A percentile compares a stretch with the other conserved stretches of the same genome.
Conservation (phyloP, 1,140 invertebrate species). For the Drosophila sulfurigaster region DNA sequence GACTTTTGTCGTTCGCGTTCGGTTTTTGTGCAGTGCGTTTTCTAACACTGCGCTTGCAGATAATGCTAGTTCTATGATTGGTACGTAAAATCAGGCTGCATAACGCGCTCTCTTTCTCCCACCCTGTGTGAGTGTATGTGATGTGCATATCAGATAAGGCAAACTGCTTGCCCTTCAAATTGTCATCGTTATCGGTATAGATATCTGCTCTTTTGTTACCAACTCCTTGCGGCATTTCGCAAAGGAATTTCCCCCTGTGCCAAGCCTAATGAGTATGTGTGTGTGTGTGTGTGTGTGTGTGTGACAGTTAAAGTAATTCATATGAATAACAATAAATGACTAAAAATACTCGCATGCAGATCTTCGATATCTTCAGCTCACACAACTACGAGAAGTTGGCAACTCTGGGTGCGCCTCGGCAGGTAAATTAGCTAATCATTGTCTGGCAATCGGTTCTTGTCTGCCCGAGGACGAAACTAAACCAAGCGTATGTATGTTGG, state of each 20-base stretch:
- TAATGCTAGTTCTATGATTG: slow-evolving; percentile 49
- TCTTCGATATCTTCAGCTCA: slow-evolving; percentile 24
- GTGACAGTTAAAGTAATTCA: slow-evolving; percentile 35
- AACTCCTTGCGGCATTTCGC: slow-evolving; percentile 24
- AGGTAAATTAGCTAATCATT: slow-evolving; percentile 43
- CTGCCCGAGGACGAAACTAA: slow-evolving; percentile 5
- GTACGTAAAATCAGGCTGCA: slow-evolving; percentile 40
- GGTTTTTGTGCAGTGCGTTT: slow-evolving; percentile 11
- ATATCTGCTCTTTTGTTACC: slow-evolving; percentile 70
- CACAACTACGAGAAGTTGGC: neutral
- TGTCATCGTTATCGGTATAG: slow-evolving; percentile 59
- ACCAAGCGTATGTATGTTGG: neutral
- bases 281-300: slow-evolving; percentile 33
- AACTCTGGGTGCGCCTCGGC: slow-evolving; percentile 32
- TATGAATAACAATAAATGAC: slow-evolving; percentile 47
- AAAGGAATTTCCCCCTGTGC: slow-evolving; percentile 22
- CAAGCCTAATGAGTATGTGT: slow-evolving; percentile 29
- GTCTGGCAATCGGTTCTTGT: slow-evolving; percentile 21
- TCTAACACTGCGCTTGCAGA: slow-evolving; percentile 9
- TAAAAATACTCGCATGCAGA: slow-evolving; percentile 40
- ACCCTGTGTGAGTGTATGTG: slow-evolving; percentile 9
- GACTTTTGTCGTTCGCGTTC: neutral
- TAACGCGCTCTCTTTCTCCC: neutral
- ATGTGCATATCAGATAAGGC: slow-evolving; percentile 52
- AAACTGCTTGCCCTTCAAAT: slow-evolving; percentile 48